phyloP scores from a whole-genome alignment of 2,113 vertebrate species.

The Hippocampus zosterae region DNA sequence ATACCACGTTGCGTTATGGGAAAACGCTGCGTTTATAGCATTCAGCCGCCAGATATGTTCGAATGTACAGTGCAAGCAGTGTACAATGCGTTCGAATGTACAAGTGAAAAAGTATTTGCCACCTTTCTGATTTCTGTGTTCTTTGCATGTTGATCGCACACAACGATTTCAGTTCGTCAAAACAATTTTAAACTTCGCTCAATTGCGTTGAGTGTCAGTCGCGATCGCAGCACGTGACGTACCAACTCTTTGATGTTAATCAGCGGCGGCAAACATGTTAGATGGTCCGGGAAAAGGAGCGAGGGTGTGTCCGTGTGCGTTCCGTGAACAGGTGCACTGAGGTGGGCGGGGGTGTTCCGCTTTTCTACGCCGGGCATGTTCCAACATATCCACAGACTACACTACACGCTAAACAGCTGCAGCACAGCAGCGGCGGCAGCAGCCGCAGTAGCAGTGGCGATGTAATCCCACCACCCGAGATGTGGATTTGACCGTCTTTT shows the following conservation, averaged over 20 bases:
- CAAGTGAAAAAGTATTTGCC: too few relatives aligned
- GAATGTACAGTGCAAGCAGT: too few relatives aligned
- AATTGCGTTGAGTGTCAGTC: background rate
- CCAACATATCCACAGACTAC: constrained; percentile 72
- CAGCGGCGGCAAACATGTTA: background rate
- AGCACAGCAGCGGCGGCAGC: constrained; percentile 22
- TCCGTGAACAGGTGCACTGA: background rate
- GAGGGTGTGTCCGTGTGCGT: background rate
- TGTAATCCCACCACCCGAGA: background rate
- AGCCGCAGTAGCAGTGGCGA: constrained; percentile 20
- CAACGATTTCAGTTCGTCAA: too few relatives aligned
- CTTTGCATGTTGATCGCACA: too few relatives aligned
- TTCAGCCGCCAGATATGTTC: too few relatives aligned
- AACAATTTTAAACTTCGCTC: background rate
- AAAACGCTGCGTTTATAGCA: too few relatives aligned
- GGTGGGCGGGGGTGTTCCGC: background rate
- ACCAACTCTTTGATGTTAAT: background rate
- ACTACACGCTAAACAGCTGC: background rate
- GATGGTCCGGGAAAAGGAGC: background rate
- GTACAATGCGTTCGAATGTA: too few relatives aligned
- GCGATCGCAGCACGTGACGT: background rate
- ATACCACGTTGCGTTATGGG: too few relatives aligned
- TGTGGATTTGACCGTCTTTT: constrained; percentile 3
- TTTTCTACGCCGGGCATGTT: constrained; percentile 72
- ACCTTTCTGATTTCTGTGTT: too few relatives aligned